Evolutionary conservation across 2,888 invertebrate species (phyloP).

Genomic region (Thyatira batis): DNA sequence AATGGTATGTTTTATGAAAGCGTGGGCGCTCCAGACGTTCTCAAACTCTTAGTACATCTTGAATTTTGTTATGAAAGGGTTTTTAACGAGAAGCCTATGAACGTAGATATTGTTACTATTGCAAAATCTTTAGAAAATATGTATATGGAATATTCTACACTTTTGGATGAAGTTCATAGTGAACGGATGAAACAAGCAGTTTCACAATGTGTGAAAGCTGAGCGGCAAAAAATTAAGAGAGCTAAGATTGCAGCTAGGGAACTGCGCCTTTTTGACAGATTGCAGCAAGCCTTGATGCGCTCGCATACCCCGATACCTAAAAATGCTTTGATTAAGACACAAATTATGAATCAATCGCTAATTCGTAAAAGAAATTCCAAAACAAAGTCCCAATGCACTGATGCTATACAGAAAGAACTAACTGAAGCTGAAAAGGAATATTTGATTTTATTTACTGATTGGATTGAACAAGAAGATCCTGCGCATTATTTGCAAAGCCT

Average conservation of each 20-base stretch:
- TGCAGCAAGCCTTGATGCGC: constrained; percentile 69
- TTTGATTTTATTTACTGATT: constrained; percentile 67
- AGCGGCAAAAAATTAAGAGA: constrained; percentile 71
- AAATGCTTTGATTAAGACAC: constrained; percentile 12
- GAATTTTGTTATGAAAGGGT: constrained; percentile 85
- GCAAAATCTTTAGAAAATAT: constrained; percentile 82
- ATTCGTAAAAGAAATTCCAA: constrained; percentile 17
- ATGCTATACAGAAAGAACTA: constrained; percentile 24
- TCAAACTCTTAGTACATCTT: constrained; percentile 82
- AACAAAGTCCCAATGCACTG: constrained; percentile 18
- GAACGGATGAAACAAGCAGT: constrained; percentile 78
- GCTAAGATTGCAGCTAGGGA: constrained; percentile 83
- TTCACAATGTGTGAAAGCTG: constrained; percentile 73
- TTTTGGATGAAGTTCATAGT: constrained; percentile 81
- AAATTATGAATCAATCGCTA: constrained; percentile 2
- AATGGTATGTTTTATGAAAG: constrained; percentile 80
- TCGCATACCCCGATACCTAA: constrained; percentile 52
- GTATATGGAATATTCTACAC: constrained; percentile 74
- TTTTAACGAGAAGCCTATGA: constrained; percentile 81
- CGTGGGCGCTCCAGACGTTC: constrained; percentile 79
- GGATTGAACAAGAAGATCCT: constrained; percentile 63
- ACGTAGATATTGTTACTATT: constrained; percentile 78
- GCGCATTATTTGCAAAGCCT: constrained; percentile 46
- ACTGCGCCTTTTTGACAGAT: constrained; percentile 72
- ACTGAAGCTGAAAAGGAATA: constrained; percentile 65